Percentiles rank a stretch among this genome's conserved stretches.
Evolutionary conservation across 1,140 invertebrate species (phyloP).

Genomic region (Heliconius himera): DNA sequence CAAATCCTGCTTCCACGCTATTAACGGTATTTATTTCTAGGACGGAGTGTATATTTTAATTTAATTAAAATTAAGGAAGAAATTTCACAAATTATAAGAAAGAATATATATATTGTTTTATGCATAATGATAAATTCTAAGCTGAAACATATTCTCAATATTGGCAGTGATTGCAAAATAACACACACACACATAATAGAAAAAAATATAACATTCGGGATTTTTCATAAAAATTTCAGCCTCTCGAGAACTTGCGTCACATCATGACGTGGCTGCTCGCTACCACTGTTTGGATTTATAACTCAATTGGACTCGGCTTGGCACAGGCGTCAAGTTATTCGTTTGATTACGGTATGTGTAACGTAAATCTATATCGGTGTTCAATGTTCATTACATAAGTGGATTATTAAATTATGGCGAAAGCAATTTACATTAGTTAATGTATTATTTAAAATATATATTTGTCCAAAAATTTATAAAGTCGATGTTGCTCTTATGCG

Average conservation of each 20-base stretch:
- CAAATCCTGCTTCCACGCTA: constrained; percentile 83
- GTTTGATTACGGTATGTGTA: constrained; percentile 68
- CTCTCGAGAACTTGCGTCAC: constrained; percentile 66
- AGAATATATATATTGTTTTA: too few relatives aligned
- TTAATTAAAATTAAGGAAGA: too few relatives aligned
- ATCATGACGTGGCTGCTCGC: constrained; percentile 66
- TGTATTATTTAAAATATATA: background rate
- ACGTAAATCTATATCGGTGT: constrained; percentile 7
- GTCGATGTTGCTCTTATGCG: constrained; percentile 61
- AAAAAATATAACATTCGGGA: background rate
- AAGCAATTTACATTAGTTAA: constrained; percentile 7
- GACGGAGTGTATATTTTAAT: too few relatives aligned
- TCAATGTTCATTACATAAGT: background rate
- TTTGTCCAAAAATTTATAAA: constrained; percentile 18
- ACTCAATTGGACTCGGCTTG: constrained; percentile 58
- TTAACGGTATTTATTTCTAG: constrained; percentile 81
- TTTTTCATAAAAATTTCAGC: constrained; percentile 53
- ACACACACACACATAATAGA: background rate
- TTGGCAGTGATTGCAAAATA: too few relatives aligned
- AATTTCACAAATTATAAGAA: too few relatives aligned
- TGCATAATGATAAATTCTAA: background rate
- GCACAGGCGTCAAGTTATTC: constrained; percentile 71
- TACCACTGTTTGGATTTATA: constrained; percentile 70
- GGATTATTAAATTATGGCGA: constrained; percentile 7
- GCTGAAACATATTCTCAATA: too few relatives aligned